Percentiles rank a stretch among this genome's conserved stretches.
Conservation (phyloP, 2,888 invertebrate genomes). For the Neelides folsomi region DNA sequence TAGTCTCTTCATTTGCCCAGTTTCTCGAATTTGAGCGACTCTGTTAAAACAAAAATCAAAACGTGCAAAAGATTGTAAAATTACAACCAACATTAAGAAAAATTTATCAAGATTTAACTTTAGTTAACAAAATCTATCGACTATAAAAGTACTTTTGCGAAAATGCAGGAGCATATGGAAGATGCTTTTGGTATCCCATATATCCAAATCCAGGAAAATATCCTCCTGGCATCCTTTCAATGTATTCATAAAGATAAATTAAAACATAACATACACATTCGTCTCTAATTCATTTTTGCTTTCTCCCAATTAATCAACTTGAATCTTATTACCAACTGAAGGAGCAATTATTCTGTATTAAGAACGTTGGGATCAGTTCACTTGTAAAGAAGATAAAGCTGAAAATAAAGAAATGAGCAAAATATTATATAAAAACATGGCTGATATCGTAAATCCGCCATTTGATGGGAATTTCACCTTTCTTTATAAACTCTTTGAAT, state of each 20-base stretch:
- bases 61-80: neutral
- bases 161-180: slow-evolving; percentile 23
- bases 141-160: slow-evolving; percentile 17
- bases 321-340: slow-evolving; percentile 4
- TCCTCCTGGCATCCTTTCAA: slow-evolving; percentile 22
- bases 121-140: neutral
- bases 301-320: slow-evolving; percentile 11
- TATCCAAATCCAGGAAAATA: slow-evolving; percentile 31
- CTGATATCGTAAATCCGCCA: no score
- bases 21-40: slow-evolving; percentile 24
- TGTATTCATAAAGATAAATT: no score
- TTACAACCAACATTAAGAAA: neutral
- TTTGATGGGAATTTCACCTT: slow-evolving; percentile 11
- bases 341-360: slow-evolving; percentile 26
- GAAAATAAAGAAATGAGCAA: no score
- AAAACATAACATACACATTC: no score
- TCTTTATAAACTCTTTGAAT: slow-evolving; percentile 21
- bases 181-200: slow-evolving; percentile 29
- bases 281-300: slow-evolving; percentile 24
- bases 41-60: slow-evolving; percentile 10
- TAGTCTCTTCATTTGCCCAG: slow-evolving; percentile 27
- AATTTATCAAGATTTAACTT: neutral
- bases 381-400: slow-evolving; percentile 24
- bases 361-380: slow-evolving; percentile 26
- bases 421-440: no score